phyloP scores from a whole-genome alignment of 2,797 vertebrate species.

The Vespertilio murinus region DNA sequence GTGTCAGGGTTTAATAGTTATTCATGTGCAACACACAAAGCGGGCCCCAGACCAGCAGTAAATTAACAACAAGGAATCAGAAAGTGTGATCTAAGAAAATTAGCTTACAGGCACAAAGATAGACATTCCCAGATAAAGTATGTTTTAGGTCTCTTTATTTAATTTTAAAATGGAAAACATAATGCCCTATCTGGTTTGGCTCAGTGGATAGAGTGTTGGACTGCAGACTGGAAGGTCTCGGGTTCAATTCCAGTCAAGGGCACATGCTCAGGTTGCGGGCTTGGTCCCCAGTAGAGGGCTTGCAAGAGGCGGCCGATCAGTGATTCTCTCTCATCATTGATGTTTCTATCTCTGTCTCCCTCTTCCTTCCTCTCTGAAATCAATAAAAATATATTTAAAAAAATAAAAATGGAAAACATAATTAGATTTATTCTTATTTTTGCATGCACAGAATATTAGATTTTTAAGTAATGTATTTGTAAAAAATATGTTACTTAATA shows the following conservation, averaged over 20 bases:
- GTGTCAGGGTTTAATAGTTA: background rate
- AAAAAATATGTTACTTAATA: background rate
- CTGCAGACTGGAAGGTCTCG: too few species aligned
- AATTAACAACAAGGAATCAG: background rate
- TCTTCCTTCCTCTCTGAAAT: too few species aligned
- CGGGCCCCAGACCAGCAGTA: background rate
- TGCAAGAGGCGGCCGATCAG: too few species aligned
- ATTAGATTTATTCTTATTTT: conserved; percentile 8
- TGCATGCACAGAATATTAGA: background rate
- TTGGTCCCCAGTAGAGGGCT: too few species aligned
- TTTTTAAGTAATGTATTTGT: background rate
- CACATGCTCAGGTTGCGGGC: too few species aligned
- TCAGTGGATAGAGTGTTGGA: too few species aligned
- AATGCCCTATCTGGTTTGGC: too few species aligned
- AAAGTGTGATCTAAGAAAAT: background rate
- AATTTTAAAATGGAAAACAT: background rate
- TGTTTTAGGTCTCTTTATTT: background rate
- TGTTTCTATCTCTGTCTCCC: too few species aligned
- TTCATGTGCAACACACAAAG: background rate
- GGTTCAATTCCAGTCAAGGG: too few species aligned
- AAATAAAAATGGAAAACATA: background rate
- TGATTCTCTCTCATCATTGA: too few species aligned
- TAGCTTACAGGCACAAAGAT: background rate
- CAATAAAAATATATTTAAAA: too few species aligned
- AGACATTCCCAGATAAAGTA: background rate